Conservation (phyloP, 2,888 invertebrate genomes). For the Leistus spinibarbis region DNA sequence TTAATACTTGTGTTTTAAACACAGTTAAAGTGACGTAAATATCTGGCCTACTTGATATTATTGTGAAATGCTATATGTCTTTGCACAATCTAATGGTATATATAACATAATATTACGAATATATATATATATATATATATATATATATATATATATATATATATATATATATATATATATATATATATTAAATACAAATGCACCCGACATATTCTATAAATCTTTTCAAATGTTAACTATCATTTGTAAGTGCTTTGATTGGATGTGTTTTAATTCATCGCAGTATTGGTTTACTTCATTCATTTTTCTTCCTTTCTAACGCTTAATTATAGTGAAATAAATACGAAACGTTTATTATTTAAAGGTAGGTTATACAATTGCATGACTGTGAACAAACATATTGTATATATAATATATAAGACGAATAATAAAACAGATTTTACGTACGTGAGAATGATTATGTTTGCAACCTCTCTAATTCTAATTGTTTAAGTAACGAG, state of each 20-base stretch:
- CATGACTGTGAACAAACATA: conserved; percentile 28
- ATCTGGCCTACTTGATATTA: conserved; percentile 33
- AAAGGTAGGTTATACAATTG: conserved; percentile 11
- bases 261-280: background rate
- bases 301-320: background rate
- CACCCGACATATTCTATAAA: conserved; percentile 6
- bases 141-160: conserved; percentile 19
- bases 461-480: too few relatives aligned
- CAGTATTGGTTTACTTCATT: background rate
- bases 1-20: conserved; percentile 19
- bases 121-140: conserved; percentile 18
- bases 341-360: conserved; percentile 8
- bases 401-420: conserved; percentile 24
- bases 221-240: background rate
- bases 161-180: conserved; percentile 13
- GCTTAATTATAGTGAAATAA: background rate
- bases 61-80: conserved; percentile 19
- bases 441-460: conserved; percentile 15
- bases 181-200: conserved; percentile 4
- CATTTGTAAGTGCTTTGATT: background rate
- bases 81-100: conserved; percentile 32
- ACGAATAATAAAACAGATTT: conserved; percentile 24
- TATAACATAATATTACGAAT: conserved; percentile 21
- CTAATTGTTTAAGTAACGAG: too few relatives aligned
- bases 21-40: conserved; percentile 33